Evolutionary conservation across 2,888 invertebrate genomes (phyloP).

Genomic region (Lacanobia wlatinum): DNA sequence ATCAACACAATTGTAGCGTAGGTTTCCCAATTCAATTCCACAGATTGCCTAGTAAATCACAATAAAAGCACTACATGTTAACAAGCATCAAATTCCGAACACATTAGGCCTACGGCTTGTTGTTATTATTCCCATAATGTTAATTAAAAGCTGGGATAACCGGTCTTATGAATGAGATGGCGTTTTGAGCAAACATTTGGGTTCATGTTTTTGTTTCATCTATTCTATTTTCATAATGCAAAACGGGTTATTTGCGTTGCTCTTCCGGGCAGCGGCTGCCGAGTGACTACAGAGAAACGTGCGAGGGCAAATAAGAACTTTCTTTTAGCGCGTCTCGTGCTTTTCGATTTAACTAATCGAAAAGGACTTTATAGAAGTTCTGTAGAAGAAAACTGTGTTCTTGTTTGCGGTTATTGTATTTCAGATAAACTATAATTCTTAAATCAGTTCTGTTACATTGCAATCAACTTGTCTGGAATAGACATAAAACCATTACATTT

Average conservation of each 20-base stretch:
- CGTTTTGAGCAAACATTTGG: slow-evolving; percentile 74
- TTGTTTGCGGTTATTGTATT: not conserved
- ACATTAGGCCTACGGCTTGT: slow-evolving; percentile 32
- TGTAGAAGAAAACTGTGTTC: not conserved
- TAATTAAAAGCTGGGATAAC: slow-evolving; percentile 73
- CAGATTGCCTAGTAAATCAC: not conserved
- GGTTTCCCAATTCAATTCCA: not conserved
- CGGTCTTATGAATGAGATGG: slow-evolving; percentile 69
- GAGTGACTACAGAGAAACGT: slow-evolving; percentile 35
- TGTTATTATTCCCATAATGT: slow-evolving; percentile 67
- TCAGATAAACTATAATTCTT: not conserved
- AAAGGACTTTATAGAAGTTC: slow-evolving; percentile 25
- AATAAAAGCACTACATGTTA: slow-evolving; percentile 27
- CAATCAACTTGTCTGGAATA: not conserved
- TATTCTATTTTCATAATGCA: slow-evolving; percentile 84
- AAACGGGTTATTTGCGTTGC: slow-evolving; percentile 84
- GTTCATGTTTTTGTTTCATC: slow-evolving; percentile 78
- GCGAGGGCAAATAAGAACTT: slow-evolving; percentile 76
- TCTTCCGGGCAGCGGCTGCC: slow-evolving; percentile 72
- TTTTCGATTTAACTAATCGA: slow-evolving; percentile 47
- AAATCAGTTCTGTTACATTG: not conserved
- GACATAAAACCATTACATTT: not conserved
- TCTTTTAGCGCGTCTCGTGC: slow-evolving; percentile 70
- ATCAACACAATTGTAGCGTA: not conserved
- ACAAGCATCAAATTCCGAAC: slow-evolving; percentile 32